phyloP scores from a whole-genome alignment of 1,140 invertebrate species.

The Vanessa atalanta region DNA sequence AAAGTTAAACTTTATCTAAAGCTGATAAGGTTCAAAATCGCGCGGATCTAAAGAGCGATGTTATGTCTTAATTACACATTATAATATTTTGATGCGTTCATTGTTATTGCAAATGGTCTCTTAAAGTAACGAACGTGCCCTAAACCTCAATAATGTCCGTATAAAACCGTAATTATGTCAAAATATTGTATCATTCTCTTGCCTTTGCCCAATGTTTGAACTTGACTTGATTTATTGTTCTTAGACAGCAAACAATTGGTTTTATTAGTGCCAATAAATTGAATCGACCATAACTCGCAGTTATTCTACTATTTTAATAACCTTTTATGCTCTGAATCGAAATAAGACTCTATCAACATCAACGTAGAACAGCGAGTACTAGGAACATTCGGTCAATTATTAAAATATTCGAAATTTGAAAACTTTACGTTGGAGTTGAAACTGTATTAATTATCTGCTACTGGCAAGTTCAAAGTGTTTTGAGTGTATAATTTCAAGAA shows the following conservation, averaged over 20 bases:
- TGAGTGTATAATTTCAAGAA: no score
- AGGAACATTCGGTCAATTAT: no score
- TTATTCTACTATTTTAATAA: constrained; percentile 4
- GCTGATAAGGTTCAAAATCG: background rate
- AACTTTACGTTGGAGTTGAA: no score
- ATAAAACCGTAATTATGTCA: constrained; percentile 11
- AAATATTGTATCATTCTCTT: background rate
- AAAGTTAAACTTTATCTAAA: background rate
- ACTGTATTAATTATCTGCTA: no score
- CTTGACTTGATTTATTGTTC: constrained; percentile 17
- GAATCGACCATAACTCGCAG: constrained; percentile 3
- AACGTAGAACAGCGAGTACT: no score
- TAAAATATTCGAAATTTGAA: no score
- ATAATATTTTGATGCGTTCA: constrained; percentile 7
- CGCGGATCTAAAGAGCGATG: background rate
- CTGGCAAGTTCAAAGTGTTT: no score
- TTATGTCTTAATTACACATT: background rate
- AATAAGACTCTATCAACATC: no score
- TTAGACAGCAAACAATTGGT: constrained; percentile 13
- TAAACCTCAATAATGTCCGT: constrained; percentile 5
- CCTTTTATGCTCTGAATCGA: background rate
- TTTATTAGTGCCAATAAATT: constrained; percentile 18
- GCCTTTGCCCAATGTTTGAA: constrained; percentile 12
- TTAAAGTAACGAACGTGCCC: background rate
- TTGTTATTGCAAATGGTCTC: constrained; percentile 8